phyloP scores from a whole-genome alignment of 2,797 vertebrate species.

The Sebastes minor region DNA sequence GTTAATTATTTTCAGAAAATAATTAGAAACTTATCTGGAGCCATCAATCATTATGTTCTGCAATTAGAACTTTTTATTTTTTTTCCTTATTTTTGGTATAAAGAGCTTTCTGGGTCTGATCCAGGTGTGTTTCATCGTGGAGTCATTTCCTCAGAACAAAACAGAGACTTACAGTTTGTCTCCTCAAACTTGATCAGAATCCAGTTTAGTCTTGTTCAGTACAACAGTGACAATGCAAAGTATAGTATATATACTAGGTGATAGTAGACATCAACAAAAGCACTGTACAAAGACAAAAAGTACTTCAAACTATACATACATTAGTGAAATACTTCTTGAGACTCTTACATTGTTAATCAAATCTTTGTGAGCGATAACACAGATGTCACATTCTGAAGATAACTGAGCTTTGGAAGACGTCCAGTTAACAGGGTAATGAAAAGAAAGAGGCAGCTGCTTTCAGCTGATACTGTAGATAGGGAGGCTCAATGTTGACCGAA shows the following conservation, averaged over 20 bases:
- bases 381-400: not conserved
- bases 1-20: not conserved
- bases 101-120: not conserved
- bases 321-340: not conserved
- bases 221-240: not conserved
- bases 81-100: not conserved
- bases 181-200: not conserved
- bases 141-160: not conserved
- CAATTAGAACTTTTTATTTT: not conserved
- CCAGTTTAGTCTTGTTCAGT: not conserved
- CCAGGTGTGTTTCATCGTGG: not conserved
- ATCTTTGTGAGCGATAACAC: not conserved
- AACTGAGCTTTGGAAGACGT: not conserved
- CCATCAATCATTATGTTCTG: not conserved
- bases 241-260: not conserved
- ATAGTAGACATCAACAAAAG: not conserved
- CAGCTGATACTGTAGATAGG: not conserved
- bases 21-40: not conserved
- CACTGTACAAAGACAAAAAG: not conserved
- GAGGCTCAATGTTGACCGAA: not conserved
- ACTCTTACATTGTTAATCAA: not conserved
- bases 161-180: not conserved
- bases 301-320: not conserved
- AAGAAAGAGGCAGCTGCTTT: not conserved
- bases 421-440: not conserved